Conservation (phyloP, 2,113 vertebrate genomes). For the Thunnus thynnus region DNA sequence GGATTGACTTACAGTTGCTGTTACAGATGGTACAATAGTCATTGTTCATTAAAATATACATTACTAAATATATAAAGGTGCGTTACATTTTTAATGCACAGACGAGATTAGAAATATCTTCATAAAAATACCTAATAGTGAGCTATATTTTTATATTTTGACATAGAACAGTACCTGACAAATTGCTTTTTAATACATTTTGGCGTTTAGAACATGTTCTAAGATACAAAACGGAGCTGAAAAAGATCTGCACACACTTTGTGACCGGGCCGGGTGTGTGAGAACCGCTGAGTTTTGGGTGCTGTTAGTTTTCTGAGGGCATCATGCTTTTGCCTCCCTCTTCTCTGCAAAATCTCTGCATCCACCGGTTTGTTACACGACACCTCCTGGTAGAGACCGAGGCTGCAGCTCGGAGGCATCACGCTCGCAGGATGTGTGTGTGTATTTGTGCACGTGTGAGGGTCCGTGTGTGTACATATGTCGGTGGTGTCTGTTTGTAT, state of each 20-base stretch:
- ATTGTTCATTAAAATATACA: slow-evolving; percentile 46
- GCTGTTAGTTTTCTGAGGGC: slow-evolving; percentile 1
- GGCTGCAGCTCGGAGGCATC: slow-evolving; percentile 57
- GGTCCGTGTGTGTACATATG: slow-evolving; percentile 30
- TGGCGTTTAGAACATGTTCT: no score
- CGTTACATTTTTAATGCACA: slow-evolving; percentile 26
- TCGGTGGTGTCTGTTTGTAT: slow-evolving; percentile 34
- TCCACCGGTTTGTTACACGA: slow-evolving; percentile 50
- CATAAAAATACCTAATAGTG: not conserved
- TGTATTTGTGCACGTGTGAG: slow-evolving; percentile 7
- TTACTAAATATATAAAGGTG: slow-evolving; percentile 41
- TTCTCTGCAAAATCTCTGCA: slow-evolving; percentile 29
- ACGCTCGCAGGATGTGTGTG: slow-evolving; percentile 13
- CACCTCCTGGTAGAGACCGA: slow-evolving; percentile 75
- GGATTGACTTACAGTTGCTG: slow-evolving; percentile 69
- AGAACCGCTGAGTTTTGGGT: not conserved
- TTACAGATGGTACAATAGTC: slow-evolving; percentile 66
- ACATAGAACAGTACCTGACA: not conserved
- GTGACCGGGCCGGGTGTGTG: slow-evolving; percentile 14
- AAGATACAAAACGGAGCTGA: not conserved
- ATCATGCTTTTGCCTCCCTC: not conserved
- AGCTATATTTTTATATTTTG: not conserved
- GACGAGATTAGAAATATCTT: not conserved
- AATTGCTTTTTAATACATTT: not conserved
- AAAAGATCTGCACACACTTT: not conserved